A percentile compares a stretch with the other conserved stretches of the same genome.
Evolutionary conservation across 2,797 vertebrate genomes (phyloP).

Genomic region (Acridotheres tristis): DNA sequence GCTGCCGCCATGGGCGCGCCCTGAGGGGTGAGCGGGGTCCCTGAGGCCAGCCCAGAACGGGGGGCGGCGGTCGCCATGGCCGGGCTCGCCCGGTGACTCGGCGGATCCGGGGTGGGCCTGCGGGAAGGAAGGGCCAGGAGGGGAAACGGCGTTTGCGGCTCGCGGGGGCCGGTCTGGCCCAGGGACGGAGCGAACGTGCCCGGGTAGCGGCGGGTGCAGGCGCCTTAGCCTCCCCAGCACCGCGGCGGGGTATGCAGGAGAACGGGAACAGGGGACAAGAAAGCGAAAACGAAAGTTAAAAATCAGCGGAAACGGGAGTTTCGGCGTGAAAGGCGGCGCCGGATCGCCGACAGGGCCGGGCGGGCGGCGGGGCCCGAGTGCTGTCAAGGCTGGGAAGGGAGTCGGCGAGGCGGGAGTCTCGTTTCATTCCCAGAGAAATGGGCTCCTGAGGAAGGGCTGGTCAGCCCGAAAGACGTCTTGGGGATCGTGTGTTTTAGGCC

Average conservation of each 20-base stretch:
- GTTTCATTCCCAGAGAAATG: neutral
- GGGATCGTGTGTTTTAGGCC: neutral
- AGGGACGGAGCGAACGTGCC: neutral
- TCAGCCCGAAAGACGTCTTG: rapidly evolving
- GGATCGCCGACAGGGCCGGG: neutral
- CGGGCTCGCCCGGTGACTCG: neutral
- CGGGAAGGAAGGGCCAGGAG: neutral
- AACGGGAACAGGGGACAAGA: neutral
- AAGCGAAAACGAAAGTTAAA: constrained; percentile 47
- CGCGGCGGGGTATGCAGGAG: neutral
- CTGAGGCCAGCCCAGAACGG: neutral
- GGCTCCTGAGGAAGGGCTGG: neutral
- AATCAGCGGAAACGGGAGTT: neutral
- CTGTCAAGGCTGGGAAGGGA: neutral
- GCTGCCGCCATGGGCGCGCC: neutral
- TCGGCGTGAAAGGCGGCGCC: neutral
- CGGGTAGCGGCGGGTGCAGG: neutral
- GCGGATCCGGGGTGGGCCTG: neutral
- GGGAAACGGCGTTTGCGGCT: neutral
- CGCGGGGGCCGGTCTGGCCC: neutral
- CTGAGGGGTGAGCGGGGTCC: neutral
- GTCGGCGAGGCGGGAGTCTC: rapidly evolving
- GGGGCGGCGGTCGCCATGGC: neutral
- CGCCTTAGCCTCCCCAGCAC: neutral
- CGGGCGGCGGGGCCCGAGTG: neutral